These are phyloP conservation scores for Ceyx margarethae DNA, from an alignment of 2,113 vertebrate species.

Conservation along the genomic window DNA sequence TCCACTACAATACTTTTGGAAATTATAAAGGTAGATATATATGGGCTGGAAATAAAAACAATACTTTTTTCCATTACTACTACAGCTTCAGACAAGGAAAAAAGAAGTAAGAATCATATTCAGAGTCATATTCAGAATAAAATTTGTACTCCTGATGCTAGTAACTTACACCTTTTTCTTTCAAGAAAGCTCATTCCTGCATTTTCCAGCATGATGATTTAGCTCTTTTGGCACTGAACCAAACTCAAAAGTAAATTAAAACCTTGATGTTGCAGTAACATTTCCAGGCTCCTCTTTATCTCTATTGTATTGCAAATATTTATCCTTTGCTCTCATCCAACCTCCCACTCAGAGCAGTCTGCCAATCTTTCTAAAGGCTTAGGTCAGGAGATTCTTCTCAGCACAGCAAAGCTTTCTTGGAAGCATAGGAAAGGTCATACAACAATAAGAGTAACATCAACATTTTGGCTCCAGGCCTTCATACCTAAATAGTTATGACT, in stretches of 20 bases:
- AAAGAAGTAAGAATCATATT: constrained; percentile 2
- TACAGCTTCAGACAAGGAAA: constrained; percentile 42
- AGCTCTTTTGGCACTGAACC: constrained; percentile 32
- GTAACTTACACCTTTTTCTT: constrained; percentile 9
- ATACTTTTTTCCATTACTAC: constrained; percentile 42
- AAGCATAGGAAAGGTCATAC: constrained; percentile 34
- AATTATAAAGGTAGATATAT: constrained; percentile 58
- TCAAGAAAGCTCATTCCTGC: constrained; percentile 26
- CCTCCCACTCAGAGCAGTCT: constrained; percentile 54
- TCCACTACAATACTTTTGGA: constrained; percentile 68
- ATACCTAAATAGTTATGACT: constrained; percentile 40
- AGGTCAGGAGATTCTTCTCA: constrained; percentile 55
- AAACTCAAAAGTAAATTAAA: constrained; percentile 56
- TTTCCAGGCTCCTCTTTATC: constrained; percentile 53
- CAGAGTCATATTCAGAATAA: background rate
- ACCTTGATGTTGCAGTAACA: constrained; percentile 41
- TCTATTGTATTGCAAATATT: constrained; percentile 69
- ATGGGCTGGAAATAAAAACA: constrained; percentile 61
- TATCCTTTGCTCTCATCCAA: constrained; percentile 60
- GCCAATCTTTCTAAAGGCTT: constrained; percentile 61
- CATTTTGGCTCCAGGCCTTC: constrained; percentile 41
- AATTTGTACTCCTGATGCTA: background rate
- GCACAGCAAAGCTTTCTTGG: constrained; percentile 51
- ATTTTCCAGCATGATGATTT: constrained; percentile 38
- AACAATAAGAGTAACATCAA: constrained; percentile 46